Conservation (phyloP, 1,140 invertebrate genomes). For the Stratiolaelaps scimitus region DNA sequence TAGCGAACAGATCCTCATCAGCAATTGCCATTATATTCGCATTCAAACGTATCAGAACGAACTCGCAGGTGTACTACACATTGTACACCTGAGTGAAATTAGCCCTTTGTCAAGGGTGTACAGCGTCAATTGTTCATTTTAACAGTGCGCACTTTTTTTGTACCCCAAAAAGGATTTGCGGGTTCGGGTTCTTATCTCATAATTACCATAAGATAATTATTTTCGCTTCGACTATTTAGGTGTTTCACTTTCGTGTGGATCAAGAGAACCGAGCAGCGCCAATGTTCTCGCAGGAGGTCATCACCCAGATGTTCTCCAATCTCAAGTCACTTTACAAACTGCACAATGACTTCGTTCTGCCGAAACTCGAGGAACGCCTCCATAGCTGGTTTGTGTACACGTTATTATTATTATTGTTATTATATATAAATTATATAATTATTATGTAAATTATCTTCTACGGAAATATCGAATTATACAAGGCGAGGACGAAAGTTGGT, state of each 20-base stretch:
- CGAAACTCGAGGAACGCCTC: conserved; percentile 46
- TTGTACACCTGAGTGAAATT: too few relatives aligned
- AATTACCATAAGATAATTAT: neutral
- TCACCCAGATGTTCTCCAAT: conserved; percentile 50
- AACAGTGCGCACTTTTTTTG: neutral
- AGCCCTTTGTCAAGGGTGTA: too few relatives aligned
- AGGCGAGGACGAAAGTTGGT: conserved; percentile 36
- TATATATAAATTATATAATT: conserved; percentile 28
- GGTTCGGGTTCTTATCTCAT: neutral
- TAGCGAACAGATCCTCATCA: neutral
- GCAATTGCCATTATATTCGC: too few relatives aligned
- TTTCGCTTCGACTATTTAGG: conserved; percentile 38
- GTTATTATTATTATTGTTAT: neutral
- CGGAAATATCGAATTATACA: conserved; percentile 31
- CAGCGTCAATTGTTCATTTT: too few relatives aligned
- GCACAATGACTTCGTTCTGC: conserved; percentile 49
- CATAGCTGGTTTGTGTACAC: conserved; percentile 43
- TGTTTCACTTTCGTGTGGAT: conserved; percentile 46
- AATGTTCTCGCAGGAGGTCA: conserved; percentile 45
- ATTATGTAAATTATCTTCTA: conserved; percentile 30
- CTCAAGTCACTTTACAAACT: conserved; percentile 49
- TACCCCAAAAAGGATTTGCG: neutral
- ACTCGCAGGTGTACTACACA: too few relatives aligned
- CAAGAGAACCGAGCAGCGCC: conserved; percentile 45
- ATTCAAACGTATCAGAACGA: too few relatives aligned